Base-by-base conservation (phyloP, 2,797 vertebrate genomes). In the Iguana delicatissima region DNA sequence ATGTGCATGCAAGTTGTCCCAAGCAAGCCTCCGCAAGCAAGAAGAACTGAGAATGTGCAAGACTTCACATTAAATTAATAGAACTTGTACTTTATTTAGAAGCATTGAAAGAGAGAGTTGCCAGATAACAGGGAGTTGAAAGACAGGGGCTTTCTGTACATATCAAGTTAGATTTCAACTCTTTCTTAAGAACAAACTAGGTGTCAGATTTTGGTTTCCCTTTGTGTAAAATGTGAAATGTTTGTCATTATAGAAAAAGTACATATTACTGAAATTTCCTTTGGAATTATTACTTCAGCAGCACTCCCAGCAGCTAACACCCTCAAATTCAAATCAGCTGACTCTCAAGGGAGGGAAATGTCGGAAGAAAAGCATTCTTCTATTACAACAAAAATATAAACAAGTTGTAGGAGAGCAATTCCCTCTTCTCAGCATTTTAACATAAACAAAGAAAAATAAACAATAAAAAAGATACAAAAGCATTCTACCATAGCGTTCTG, bases 371-470 rank as follows among this genome's bases (percentile, higher is more conserved):
- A 0, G 14, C 89, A 88, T 9, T 92, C 83, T 92, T 87, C 91
- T 2, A 0, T 67, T 69, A 88, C 1, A 91, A 89, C 87, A 90
- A 77, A 77, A 62, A 59, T 0, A 3, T 35, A 87, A 77, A 93
- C 73, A 46, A 46, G 80, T 46, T 90, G 91, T 35, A 92, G 32
- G 42, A 85, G 91, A 93, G 80, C 95, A 95, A 92, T 80, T 91
- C 82, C 76, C 46, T 74, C 88, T 95, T 94, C 88, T 86, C 93
- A 64, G 50, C 93, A 84, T 83, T 57, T 80, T 29, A 88, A 87
- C 79, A 79, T 84, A 95, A 95, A 95, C 94, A 93, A 93, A 95
- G 90, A 89, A 86, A n/a, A 64, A 81, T 12, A 79, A 95, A 92
- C 50, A 94, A 77, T 90, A 85, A 93, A 86, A 95, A 92, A 16